Conservation (phyloP, 1,140 invertebrate species). For the Sitophilus oryzae region DNA sequence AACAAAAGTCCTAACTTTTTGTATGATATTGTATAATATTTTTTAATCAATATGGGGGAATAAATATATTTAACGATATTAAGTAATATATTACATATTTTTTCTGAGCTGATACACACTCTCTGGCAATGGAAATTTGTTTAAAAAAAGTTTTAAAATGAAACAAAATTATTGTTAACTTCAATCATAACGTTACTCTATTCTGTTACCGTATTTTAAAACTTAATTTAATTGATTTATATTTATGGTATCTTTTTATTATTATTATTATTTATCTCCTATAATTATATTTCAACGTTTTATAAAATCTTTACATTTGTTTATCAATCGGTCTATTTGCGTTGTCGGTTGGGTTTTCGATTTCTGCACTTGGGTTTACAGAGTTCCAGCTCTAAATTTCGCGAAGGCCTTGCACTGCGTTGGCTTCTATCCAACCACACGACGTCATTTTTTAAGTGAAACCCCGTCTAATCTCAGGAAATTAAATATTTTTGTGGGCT, state of each 20-base stretch:
- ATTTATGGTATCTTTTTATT: not conserved
- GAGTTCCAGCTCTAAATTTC: not conserved
- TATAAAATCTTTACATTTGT: slow-evolving; percentile 8
- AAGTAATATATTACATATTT: not conserved
- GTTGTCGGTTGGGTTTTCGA: not conserved
- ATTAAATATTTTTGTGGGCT: slow-evolving; percentile 3
- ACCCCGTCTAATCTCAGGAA: slow-evolving; percentile 4
- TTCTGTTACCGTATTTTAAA: not conserved
- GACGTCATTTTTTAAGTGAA: slow-evolving; percentile 5
- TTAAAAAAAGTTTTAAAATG: not conserved
- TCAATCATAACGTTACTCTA: not conserved
- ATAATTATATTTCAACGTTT: not conserved
- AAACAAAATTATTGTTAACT: not conserved
- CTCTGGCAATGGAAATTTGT: too few relatives aligned
- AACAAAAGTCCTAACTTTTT: too few relatives aligned
- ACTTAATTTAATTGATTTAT: not conserved
- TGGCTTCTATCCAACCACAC: not conserved
- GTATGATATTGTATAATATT: not conserved
- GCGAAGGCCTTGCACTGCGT: not conserved
- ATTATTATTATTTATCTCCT: slow-evolving; percentile 4
- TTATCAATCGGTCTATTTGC: not conserved
- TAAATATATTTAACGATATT: not conserved
- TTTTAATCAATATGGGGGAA: not conserved
- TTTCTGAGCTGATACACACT: too few relatives aligned
- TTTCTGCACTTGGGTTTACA: not conserved